Evolutionary conservation across 2,113 vertebrate species (phyloP).

Genomic region (Malurus alboscapulatus): DNA sequence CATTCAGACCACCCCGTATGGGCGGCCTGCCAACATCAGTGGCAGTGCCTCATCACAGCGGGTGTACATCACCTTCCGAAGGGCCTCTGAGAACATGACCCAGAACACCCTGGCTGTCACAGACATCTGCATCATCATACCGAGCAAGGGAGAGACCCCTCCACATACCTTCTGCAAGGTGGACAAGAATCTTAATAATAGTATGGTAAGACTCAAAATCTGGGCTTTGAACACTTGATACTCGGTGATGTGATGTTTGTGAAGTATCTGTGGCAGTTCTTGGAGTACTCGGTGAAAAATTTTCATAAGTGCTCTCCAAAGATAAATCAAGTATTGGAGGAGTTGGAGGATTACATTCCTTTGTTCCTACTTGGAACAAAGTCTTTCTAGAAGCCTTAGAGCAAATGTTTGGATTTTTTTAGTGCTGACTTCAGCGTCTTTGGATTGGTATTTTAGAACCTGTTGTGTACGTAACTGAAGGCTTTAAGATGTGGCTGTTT

Average conservation of each 20-base stretch:
- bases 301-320: not conserved
- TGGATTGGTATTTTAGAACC: not conserved
- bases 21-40: slow-evolving; percentile 92
- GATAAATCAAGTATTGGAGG: not conserved
- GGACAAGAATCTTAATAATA: slow-evolving; percentile 97
- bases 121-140: slow-evolving; percentile 94
- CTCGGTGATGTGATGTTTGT: not conserved
- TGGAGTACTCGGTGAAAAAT: not conserved
- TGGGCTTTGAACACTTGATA: not conserved
- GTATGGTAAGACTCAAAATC: slow-evolving; percentile 83
- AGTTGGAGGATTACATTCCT: not conserved
- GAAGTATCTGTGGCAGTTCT: not conserved
- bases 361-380: not conserved
- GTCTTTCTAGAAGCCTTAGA: not conserved
- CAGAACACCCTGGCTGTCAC: slow-evolving; percentile 93
- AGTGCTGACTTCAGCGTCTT: not conserved
- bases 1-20: slow-evolving; percentile 91
- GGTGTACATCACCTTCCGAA: slow-evolving; percentile 93
- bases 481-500: not conserved
- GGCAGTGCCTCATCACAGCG: slow-evolving; percentile 88
- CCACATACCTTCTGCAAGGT: slow-evolving; percentile 98
- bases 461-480: not conserved
- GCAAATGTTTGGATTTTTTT: not conserved
- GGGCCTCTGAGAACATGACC: slow-evolving; percentile 87
- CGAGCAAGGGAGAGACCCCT: slow-evolving; percentile 93